Conservation (phyloP, 92 coral and sea anemone genomes). For the Blastomussa wellsi region DNA sequence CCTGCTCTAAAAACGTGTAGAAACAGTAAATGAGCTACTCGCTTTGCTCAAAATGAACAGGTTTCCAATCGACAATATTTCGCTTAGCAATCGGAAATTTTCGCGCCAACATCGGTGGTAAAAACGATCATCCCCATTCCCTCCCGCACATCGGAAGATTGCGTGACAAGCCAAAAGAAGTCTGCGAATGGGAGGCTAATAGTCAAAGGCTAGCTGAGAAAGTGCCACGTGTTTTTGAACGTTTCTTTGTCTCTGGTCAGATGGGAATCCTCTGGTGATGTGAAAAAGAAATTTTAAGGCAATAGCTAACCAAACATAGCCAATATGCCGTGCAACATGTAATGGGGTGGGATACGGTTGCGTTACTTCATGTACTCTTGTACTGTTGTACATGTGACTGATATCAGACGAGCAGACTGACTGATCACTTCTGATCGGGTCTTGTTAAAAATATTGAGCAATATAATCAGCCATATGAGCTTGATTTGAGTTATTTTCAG, state of each 20-base stretch:
- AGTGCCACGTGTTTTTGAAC: too few relatives aligned
- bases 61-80: constrained; percentile 10
- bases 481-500: neutral
- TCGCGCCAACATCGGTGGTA: constrained; percentile 17
- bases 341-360: neutral
- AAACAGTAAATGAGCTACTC: neutral
- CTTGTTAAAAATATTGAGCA: neutral
- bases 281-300: neutral
- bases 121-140: neutral
- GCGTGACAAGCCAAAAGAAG: too few relatives aligned
- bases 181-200: too few relatives aligned
- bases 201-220: too few relatives aligned
- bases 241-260: too few relatives aligned
- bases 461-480: neutral
- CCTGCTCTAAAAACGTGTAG: neutral
- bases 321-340: neutral
- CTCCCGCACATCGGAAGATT: neutral
- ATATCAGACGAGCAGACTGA: neutral
- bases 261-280: neutral
- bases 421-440: neutral
- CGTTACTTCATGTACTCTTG: neutral
- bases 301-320: neutral
- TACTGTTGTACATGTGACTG: neutral
- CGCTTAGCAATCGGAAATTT: constrained; percentile 25
- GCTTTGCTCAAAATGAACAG: neutral